Evolutionary conservation across 2,113 vertebrate genomes (phyloP).

Genomic region (Microtus montanus): DNA sequence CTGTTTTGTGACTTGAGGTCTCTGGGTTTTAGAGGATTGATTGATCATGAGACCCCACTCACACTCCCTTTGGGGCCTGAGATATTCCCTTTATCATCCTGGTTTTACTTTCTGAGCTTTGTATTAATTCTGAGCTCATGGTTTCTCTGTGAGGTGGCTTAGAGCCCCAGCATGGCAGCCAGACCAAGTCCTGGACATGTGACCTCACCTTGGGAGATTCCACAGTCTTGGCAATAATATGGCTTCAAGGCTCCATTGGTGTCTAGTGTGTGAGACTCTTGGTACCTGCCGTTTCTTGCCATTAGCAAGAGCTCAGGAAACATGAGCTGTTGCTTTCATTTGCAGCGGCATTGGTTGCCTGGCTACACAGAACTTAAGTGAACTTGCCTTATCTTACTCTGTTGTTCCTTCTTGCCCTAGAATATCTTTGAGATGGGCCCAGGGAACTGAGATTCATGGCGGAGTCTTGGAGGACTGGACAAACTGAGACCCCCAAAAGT

Average conservation of each 20-base stretch:
- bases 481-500: no score
- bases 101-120: neutral
- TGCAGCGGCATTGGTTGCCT: rapidly evolving
- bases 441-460: neutral
- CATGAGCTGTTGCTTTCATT: neutral
- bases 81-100: rapidly evolving
- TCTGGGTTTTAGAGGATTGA: no score
- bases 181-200: neutral
- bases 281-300: neutral
- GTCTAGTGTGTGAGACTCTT: neutral
- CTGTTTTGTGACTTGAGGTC: neutral
- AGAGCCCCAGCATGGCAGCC: neutral
- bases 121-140: rapidly evolving
- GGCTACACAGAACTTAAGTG: neutral
- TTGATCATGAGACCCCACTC: rapidly evolving
- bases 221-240: neutral
- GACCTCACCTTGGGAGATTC: neutral
- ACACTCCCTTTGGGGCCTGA: neutral
- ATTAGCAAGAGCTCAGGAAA: neutral
- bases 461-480: neutral
- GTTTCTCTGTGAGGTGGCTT: neutral
- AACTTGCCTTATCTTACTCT: no score
- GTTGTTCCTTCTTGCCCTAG: neutral
- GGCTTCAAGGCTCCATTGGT: rapidly evolving
- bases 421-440: neutral